These are phyloP conservation scores for Babyrousa celebensis DNA, from an alignment of 2,797 vertebrate species.

Conservation along the genomic window DNA sequence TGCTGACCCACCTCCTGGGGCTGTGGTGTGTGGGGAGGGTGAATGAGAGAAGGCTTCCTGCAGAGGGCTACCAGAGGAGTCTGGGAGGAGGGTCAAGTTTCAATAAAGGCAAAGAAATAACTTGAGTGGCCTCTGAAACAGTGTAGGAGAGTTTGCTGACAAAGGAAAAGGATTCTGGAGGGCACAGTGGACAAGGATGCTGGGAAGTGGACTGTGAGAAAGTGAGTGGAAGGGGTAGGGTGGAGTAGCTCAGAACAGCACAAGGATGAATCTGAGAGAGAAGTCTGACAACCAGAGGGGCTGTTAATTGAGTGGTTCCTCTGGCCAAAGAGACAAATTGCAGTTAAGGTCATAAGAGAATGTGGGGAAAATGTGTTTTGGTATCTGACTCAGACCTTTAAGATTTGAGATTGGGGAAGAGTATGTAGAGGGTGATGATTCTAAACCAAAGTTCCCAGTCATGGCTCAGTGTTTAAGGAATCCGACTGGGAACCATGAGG, in stretches of 20 bases:
- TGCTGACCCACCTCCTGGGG: not conserved
- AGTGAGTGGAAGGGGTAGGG: not conserved
- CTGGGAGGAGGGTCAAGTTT: not conserved
- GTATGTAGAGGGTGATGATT: not conserved
- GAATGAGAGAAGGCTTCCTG: not conserved
- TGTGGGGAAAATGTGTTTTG: not conserved
- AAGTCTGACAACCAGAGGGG: not conserved
- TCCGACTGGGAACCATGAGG: too few relatives aligned
- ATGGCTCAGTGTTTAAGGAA: too few relatives aligned
- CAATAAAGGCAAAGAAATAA: conserved; percentile 40
- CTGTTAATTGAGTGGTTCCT: not conserved
- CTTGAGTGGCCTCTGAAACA: not conserved
- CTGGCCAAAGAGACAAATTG: not conserved
- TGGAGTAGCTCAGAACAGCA: not conserved
- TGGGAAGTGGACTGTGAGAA: not conserved
- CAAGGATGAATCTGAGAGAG: not conserved
- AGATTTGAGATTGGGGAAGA: not conserved
- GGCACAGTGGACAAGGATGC: not conserved
- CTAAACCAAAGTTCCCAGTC: not conserved
- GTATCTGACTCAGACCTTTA: not conserved
- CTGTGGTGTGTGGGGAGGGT: not conserved
- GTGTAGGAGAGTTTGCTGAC: not conserved
- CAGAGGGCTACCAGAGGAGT: not conserved
- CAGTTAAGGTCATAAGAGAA: not conserved
- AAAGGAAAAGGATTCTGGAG: not conserved